Base-by-base conservation (phyloP, 2,888 invertebrate species). In the Phaonia tiefii region DNA sequence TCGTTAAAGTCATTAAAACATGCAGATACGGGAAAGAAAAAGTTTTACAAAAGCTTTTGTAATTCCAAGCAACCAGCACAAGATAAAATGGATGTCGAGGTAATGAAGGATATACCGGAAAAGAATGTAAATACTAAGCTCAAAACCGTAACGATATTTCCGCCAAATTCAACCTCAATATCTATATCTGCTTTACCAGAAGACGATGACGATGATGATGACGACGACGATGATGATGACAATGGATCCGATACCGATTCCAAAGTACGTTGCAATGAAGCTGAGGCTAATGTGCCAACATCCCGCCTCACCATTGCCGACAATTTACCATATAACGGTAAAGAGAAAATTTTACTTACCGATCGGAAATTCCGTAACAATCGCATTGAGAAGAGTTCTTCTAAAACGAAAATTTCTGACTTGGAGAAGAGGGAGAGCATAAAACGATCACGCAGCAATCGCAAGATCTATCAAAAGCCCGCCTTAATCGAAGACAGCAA, bases 281-380 rank as follows among this genome's bases (percentile, higher is more conserved):
- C 54, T 31, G 31, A 3, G 4, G 31, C 3, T 5, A 8, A 31
- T 31, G 8, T 31, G 3, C 31, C 31, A 31, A 8, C 8, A 31
- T 31, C 31, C 15, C 10, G 26, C 42, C n/a, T 60, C 49, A 31
- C 60, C 1, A 54, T 56, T 8, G 31, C 49, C 22, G 82, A 84
- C 77, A 80, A 76, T 74, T 79, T 84, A 77, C 77, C 82, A 3
- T 72, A 80, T 4, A 86, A 86, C 66, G 86, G 87, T 73, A 89
- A 89, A 83, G 88, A 88, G 73, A 89, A 89, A 83, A 85, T 88
- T 20, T 74, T 90, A 13, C 84, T 89, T 31, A 88, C 88, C 39
- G 90, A 90, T 87, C 87, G 87, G 1, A 89, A 89, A 79, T 90
- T 87, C 54, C 89, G 88, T 75, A 88, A 88, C 51, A 89, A 89